Evolutionary conservation across 1,140 invertebrate genomes (phyloP), one percentile per base, ranked within the genome.

Genomic region (Oreohelix idahoensis): DNA sequence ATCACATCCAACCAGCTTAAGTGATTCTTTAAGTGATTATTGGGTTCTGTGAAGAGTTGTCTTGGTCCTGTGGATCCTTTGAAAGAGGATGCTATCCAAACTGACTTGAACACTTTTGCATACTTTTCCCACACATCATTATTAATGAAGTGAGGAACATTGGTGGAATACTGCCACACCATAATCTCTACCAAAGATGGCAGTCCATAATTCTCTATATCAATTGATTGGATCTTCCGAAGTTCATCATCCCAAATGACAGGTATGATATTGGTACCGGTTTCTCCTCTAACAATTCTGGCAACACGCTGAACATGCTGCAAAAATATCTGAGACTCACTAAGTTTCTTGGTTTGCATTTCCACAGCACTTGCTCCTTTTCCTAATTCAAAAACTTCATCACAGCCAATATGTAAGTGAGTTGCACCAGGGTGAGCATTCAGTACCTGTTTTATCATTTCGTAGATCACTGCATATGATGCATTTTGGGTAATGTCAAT

Each of bases 221-320:
- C 88, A 10, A 90, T 87, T 32, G 89, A 82, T 5, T 91, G 83
- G 73, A 97, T 95, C 53, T 95, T 94, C 38, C 97, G 93, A 49
- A 98, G 89, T 96, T 98, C 97, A 91, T 99, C 98, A 89, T 98
- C 97, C 98, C 98, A 98, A 83, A 98, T 96, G 15, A 99, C 85
- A 11, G 96, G 94, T 49, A 94, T 94, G 38, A 96, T 92, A 77
- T 77, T 66, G 69, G 91, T 91, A 58, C 87, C 80, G 78, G 39
- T 32, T 36, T 45, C 35, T 23, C 23, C 36, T 71, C 90, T 91
- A 10, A 93, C 85, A 87, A 93, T 93, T 42, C 85, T 87, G 4
- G 93, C 93, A 42, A 94, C 85, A 63, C 83, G 87, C 53, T 83
- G 87, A 0, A 94, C 92, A 88, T 94, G 94, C 71, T 90, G 69